Evolutionary conservation across 2,113 vertebrate species (phyloP), one percentile per base, ranked within the genome.

Genomic region (Phyllopteryx taeniolatus): DNA sequence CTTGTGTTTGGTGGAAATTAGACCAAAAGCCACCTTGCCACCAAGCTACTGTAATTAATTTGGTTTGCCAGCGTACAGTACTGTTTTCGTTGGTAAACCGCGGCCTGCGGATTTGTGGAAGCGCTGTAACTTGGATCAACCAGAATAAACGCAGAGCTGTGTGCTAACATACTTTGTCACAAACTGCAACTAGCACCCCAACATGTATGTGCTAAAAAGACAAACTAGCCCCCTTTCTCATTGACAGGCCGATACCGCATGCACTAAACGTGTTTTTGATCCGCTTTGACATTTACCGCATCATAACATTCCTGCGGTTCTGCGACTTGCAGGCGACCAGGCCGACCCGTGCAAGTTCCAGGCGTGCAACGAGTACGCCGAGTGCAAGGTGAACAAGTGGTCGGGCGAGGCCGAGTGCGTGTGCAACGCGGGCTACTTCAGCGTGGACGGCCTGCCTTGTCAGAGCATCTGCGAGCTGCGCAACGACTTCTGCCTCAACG

Each of bases 291-390:
- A 49, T 19, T 56, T 56, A 17, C 9, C 31, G 22, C 65, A 33
- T 8, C 17, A 49, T 49, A 67, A 27, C 39, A 19, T 27, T 67
- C 2, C 35, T 8, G 2, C 63, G 44, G 47, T 61, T 54, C 31
- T 80, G 53, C 65, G 1, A 22, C 74, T 60, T 70, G 63, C 84
- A 99, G 98, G 98, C 22, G 95, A 98, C 77, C 91, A 94, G 74
- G 98, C 97, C 1, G 94, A 99, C 68, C 95, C 94, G 62, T 99
- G 97, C 87, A 99, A 99, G 79, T 99, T 99, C 91, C 96, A 99
- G 80, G 96, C 97, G 4, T 99, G 98, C 82, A 98, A 97, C 1
- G 96, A 98, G 61, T 98, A 95, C 78, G 98, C 98, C 0, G 91
- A 95, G 68, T 99, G 98, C 82, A 86, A 95, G 66, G 95, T 98